Conservation (phyloP, 2,113 vertebrate species). For the Amia ocellicauda region DNA sequence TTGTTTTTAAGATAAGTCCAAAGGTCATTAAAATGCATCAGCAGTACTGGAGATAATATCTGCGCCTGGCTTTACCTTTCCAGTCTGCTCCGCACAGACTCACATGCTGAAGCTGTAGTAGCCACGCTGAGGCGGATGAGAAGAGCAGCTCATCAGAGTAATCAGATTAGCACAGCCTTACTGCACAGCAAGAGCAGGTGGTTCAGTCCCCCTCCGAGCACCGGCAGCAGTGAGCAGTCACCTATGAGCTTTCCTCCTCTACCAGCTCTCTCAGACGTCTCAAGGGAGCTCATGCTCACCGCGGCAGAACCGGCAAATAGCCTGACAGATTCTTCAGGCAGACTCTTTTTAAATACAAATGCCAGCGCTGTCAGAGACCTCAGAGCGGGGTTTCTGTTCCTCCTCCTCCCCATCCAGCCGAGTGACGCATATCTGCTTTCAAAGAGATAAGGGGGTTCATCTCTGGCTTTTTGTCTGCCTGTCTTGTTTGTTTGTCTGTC, state of each 20-base stretch:
- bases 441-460: neutral
- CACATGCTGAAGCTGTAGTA: neutral
- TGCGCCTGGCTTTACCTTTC: neutral
- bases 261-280: conserved; percentile 31
- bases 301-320: conserved; percentile 33
- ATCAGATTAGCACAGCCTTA: conserved; percentile 14
- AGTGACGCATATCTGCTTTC: conserved; percentile 10
- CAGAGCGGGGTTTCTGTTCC: conserved; percentile 47
- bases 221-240: conserved; percentile 34
- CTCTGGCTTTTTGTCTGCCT: neutral
- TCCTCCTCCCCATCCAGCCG: conserved; percentile 4
- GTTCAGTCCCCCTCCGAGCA: conserved; percentile 1
- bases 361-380: conserved; percentile 56
- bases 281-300: conserved; percentile 38
- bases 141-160: conserved; percentile 6
- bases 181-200: conserved; percentile 5
- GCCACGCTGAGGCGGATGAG: conserved; percentile 1
- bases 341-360: conserved; percentile 41
- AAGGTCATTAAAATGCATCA: neutral
- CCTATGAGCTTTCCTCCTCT: conserved; percentile 28
- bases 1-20: neutral
- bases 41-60: neutral
- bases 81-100: conserved; percentile 2
- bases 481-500: neutral
- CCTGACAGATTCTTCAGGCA: conserved; percentile 28